phyloP scores from a whole-genome alignment of 2,797 vertebrate species.

The Apogon hyalosoma region DNA sequence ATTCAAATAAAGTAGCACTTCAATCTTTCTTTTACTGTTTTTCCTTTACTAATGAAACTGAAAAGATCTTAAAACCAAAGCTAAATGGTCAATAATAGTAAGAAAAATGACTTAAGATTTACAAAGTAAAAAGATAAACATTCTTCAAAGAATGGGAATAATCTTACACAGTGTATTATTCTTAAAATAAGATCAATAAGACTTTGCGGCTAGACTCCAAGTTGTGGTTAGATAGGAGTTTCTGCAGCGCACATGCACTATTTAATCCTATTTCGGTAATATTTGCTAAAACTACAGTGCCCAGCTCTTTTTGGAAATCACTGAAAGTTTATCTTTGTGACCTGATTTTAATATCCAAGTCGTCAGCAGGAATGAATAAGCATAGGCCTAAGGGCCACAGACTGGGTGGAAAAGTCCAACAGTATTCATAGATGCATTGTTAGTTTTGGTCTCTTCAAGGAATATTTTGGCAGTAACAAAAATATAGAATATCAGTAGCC shows the following conservation, averaged over 20 bases:
- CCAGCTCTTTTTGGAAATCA: conserved; percentile 6
- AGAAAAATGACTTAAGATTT: too few relatives aligned
- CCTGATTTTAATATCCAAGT: not conserved
- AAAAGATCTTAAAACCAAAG: too few relatives aligned
- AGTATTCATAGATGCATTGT: not conserved
- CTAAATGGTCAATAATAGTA: too few relatives aligned
- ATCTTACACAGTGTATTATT: too few relatives aligned
- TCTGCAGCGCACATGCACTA: not conserved
- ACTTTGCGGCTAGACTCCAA: too few relatives aligned
- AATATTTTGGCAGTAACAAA: conserved; percentile 29
- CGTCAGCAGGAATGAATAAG: not conserved
- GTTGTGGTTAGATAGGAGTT: too few relatives aligned
- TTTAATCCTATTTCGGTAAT: conserved; percentile 22
- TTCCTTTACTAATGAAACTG: too few relatives aligned
- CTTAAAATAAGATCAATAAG: too few relatives aligned
- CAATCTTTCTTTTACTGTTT: too few relatives aligned
- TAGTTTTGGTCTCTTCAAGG: conserved; percentile 14
- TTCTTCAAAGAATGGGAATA: too few relatives aligned
- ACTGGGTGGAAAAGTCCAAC: not conserved
- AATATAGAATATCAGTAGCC: conserved; percentile 13
- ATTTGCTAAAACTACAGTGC: conserved; percentile 9
- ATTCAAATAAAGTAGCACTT: too few relatives aligned
- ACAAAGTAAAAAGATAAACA: too few relatives aligned
- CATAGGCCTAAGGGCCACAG: not conserved
- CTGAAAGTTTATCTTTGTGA: not conserved